These are phyloP conservation scores for Pectinophora gossypiella DNA, from an alignment of 1,140 invertebrate genomes.

Conservation along the genomic window DNA sequence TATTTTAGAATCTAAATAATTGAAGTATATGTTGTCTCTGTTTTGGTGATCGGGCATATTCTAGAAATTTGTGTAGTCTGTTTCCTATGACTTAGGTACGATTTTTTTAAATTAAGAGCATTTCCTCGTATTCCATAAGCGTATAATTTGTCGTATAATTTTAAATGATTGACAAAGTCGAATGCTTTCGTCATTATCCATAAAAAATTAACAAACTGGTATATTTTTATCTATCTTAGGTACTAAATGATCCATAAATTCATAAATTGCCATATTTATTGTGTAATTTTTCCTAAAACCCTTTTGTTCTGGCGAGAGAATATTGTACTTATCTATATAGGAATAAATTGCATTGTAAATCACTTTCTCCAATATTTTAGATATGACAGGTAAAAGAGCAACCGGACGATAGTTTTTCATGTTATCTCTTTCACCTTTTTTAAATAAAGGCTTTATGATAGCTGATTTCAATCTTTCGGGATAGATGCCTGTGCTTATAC, in stretches of 20 bases:
- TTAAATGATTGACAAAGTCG: neutral
- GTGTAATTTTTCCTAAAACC: neutral
- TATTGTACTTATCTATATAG: neutral
- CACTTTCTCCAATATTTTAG: slow-evolving; percentile 26
- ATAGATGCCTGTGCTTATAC: too few species aligned
- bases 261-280: neutral
- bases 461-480: too few species aligned
- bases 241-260: neutral
- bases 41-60: neutral
- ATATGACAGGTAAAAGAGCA: too few species aligned
- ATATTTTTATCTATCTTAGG: neutral
- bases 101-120: neutral
- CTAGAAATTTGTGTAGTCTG: neutral
- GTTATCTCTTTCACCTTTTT: too few species aligned
- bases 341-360: neutral
- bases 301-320: neutral
- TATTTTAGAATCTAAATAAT: neutral
- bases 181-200: slow-evolving; percentile 5
- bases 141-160: neutral
- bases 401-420: too few species aligned
- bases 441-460: too few species aligned
- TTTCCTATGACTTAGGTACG: neutral
- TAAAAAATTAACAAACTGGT: neutral
- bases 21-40: neutral
- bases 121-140: neutral